Evolutionary conservation across 2,888 invertebrate genomes (phyloP).

Genomic region (Mellilla xanthometata): DNA sequence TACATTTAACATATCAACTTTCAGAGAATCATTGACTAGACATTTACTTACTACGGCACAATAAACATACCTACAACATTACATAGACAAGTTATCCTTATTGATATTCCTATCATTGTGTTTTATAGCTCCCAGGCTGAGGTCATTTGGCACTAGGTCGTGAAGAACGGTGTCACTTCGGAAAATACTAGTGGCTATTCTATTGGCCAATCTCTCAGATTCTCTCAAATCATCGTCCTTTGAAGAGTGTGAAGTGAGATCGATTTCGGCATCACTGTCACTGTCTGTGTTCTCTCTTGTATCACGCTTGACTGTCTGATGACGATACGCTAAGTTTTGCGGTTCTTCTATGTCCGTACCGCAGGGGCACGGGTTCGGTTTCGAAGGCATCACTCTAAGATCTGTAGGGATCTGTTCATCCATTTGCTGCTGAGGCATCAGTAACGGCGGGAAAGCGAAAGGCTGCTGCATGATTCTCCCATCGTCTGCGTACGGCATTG

Average conservation of each 20-base stretch:
- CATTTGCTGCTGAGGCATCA: slow-evolving; percentile 59
- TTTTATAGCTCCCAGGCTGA: slow-evolving; percentile 66
- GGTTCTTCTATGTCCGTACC: slow-evolving; percentile 54
- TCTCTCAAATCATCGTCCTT: slow-evolving; percentile 75
- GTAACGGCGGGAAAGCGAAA: slow-evolving; percentile 61
- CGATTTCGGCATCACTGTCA: slow-evolving; percentile 76
- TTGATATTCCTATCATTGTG: slow-evolving; percentile 51
- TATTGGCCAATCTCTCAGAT: slow-evolving; percentile 66
- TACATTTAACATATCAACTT: slow-evolving; percentile 25
- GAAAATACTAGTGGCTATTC: slow-evolving; percentile 73
- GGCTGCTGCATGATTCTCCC: slow-evolving; percentile 61
- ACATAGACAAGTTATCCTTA: slow-evolving; percentile 59
- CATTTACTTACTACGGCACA: slow-evolving; percentile 12
- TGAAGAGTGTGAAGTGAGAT: slow-evolving; percentile 74
- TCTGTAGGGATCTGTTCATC: slow-evolving; percentile 71
- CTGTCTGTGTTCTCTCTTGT: slow-evolving; percentile 61
- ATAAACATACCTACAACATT: slow-evolving; percentile 26
- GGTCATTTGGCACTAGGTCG: slow-evolving; percentile 75
- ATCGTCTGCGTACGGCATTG: slow-evolving; percentile 61
- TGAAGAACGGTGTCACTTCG: slow-evolving; percentile 70
- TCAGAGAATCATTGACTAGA: slow-evolving; percentile 31
- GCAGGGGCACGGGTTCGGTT: slow-evolving; percentile 58
- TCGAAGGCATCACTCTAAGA: slow-evolving; percentile 60
- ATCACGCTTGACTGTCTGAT: slow-evolving; percentile 41
- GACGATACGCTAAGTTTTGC: slow-evolving; percentile 66